phyloP scores from a whole-genome alignment of 1,140 invertebrate genomes.

The Mamestra configurata region DNA sequence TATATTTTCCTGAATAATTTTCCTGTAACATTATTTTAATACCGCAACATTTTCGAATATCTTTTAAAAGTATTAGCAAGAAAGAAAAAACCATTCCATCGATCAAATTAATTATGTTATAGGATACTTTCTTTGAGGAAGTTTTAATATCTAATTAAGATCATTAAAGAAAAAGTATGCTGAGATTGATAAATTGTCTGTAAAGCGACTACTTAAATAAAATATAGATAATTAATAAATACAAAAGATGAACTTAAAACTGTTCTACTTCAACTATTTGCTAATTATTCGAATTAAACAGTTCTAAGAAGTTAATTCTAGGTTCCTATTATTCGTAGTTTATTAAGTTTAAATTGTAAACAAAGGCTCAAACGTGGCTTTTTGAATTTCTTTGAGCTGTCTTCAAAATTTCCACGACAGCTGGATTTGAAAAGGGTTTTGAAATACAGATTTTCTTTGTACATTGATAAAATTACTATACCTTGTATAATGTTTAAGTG shows the following conservation, averaged over 20 bases:
- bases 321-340: slow-evolving; percentile 12
- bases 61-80: slow-evolving; percentile 22
- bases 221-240: neutral
- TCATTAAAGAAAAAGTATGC: slow-evolving; percentile 13
- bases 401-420: neutral
- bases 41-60: slow-evolving; percentile 28
- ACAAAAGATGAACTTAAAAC: neutral
- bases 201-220: slow-evolving; percentile 1
- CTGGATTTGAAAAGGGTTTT: slow-evolving; percentile 13
- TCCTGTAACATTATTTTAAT: slow-evolving; percentile 19
- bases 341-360: slow-evolving; percentile 23
- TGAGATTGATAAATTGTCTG: neutral
- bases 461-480: neutral
- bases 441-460: neutral
- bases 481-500: too few species aligned
- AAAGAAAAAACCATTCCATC: slow-evolving; percentile 37
- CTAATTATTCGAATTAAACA: neutral
- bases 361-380: neutral
- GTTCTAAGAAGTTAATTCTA: slow-evolving; percentile 14
- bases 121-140: slow-evolving; percentile 38
- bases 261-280: slow-evolving; percentile 19
- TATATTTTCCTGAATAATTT: slow-evolving; percentile 1
- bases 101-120: slow-evolving; percentile 50
- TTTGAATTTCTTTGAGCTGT: neutral
- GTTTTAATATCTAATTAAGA: slow-evolving; percentile 45